Conservation (phyloP, 1,140 invertebrate species). For the Heliothis virescens region DNA sequence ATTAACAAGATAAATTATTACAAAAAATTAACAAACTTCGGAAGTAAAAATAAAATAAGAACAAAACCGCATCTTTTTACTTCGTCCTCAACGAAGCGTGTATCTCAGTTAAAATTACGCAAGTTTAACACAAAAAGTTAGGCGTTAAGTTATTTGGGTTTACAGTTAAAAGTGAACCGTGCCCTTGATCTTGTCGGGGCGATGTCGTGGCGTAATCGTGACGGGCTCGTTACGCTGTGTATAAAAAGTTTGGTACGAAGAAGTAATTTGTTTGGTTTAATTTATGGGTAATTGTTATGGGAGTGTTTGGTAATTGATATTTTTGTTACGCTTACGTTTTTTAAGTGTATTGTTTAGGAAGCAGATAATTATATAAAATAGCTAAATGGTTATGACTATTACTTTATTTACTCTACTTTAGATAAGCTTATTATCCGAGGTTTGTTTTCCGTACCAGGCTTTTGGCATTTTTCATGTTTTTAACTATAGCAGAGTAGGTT, state of each 20-base stretch:
- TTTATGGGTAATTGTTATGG: no score
- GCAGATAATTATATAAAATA: no score
- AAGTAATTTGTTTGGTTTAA: no score
- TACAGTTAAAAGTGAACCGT: not conserved
- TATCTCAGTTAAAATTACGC: constrained; percentile 14
- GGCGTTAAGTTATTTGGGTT: constrained; percentile 1
- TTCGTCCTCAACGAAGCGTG: not conserved
- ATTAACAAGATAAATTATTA: not conserved
- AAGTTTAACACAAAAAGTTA: constrained; percentile 16
- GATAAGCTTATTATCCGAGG: no score
- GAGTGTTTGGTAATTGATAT: no score
- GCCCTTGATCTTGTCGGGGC: constrained; percentile 39
- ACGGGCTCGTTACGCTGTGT: constrained; percentile 1
- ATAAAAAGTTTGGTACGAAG: not conserved
- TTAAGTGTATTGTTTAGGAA: no score
- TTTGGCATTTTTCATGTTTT: no score
- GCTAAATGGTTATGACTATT: no score
- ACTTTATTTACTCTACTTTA: no score
- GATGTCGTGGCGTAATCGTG: constrained; percentile 7
- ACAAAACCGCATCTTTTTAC: not conserved
- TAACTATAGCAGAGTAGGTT: no score
- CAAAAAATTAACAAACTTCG: not conserved
- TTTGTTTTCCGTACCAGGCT: no score
- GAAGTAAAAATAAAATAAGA: constrained; percentile 21
- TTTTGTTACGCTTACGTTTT: no score